Base-by-base conservation (phyloP, 2,113 vertebrate genomes). In the Siphamia tubifer region DNA sequence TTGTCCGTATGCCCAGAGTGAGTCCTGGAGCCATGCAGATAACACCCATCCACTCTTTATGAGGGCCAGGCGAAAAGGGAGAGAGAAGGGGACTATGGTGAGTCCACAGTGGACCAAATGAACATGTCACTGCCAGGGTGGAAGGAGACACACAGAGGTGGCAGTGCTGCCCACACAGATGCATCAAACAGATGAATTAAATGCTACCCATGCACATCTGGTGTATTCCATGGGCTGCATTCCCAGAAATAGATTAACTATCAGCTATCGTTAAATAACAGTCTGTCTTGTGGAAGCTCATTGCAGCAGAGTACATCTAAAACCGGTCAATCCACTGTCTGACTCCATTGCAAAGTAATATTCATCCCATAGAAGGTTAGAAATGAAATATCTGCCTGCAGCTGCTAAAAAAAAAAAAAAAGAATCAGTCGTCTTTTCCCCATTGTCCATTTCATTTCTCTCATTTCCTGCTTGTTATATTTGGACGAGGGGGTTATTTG, bases 241-340 rank as follows among this genome's bases (percentile, higher is more conserved):
- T 86, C 81, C 85, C 68, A 83, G 68, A 79, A 86, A 66, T 79
- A 82, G 65, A 88, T 87, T 73, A 81, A 81, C 72, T 74, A 74
- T 80, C 84, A 67, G 63, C 68, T 74, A 61, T 78, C 30, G 16
- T 71, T 75, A 70, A 87, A 84, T 69, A 81, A 68, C 69, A 82
- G 58, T 75, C 56, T 81, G 68, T 81, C 72, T 78, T 21, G 31
- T 81, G 83, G 34, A 21, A 24, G 62, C 86, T 65, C 32, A 44
- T 27, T n/a, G 56, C 45, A 30, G 45, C 49, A n/a, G 61, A 61
- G 32, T 13, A 10, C 30, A 42, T 67, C 56, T 40, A 70, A 23
- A 61, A 31, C 24, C 21, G 34, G 25, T 58, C 28, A 65, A 25
- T 55, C 43, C 54, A 32, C 5, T 17, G 32, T 49, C 49, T 55